Base-by-base conservation (phyloP, 2,888 invertebrate genomes). In the Antheraea yamamai region DNA sequence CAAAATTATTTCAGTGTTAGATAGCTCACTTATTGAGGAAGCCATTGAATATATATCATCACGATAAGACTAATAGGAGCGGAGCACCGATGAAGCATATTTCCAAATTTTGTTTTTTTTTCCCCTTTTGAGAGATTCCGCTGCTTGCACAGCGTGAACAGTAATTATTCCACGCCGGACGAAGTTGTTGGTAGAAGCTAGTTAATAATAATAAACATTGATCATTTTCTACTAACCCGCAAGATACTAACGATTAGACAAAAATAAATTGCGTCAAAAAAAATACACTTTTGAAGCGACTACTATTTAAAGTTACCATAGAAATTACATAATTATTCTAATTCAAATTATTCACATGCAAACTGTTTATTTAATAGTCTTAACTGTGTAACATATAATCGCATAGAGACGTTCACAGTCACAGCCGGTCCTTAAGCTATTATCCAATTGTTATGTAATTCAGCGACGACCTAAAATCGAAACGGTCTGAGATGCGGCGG, bases 401-500 rank as follows among this genome's bases (percentile, higher is more conserved):
- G 70, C 39, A 64, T 75, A 75, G 72, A 55, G 61, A 73, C 39
- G 61, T 30, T 26, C 73, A 61, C 61, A 39, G 64, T 64, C 73
- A 66, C 75, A 75, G 74, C 58, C 75, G 75, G 74, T 76, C 74
- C 66, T 55, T 76, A 74, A 30, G 84, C 85, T 87, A 90, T 92
- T 92, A 92, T 92, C 88, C 92, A 92, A 92, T 92, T 92, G 91
- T 92, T 91, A 91, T 88, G 87, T 90, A 91, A 91, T 88, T 77
- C 81, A 83, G 80, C 88, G 88, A 83, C 87, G 90, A 90, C 89
- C 91, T 91, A 90, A 88, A 90, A 92, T 85, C 85, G 81, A 85
- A 89, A 87, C 87, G 85, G 87, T 74, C 74, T 74, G 76, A 52
- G 73, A 70, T 75, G 76, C 66, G 61, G 72, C 74, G 74, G 77